These are phyloP conservation scores for Anthophora plumipes DNA, from an alignment of 2,888 invertebrate species.

Conservation along the genomic window DNA sequence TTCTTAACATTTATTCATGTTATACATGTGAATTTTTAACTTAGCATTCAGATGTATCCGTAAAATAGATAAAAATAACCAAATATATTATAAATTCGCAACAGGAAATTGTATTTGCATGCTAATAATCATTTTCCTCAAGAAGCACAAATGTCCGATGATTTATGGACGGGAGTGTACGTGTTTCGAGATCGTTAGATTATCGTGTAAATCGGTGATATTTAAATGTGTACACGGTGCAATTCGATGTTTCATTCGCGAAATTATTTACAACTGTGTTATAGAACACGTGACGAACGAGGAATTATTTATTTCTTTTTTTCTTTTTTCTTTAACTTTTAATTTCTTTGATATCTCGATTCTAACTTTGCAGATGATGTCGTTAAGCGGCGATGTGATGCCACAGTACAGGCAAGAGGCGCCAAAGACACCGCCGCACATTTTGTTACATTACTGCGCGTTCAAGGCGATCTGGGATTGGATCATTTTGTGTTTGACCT, in stretches of 20 bases:
- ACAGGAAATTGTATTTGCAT: no score
- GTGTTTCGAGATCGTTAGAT: conserved; percentile 20
- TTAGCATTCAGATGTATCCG: no score
- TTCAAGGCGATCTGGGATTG: conserved; percentile 99
- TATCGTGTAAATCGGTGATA: conserved; percentile 12
- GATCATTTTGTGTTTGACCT: conserved; percentile 99
- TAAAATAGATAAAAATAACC: no score
- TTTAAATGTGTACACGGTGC: background rate
- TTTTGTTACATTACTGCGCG: conserved; percentile 99
- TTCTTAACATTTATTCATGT: no score
- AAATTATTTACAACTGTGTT: background rate
- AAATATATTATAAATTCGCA: no score
- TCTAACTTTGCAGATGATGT: conserved; percentile 92
- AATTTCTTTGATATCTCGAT: background rate
- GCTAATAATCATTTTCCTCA: no score
- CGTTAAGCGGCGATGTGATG: conserved; percentile 98
- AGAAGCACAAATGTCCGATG: no score
- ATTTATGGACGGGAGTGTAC: no score
- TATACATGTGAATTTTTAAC: no score
- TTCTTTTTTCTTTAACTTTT: no score
- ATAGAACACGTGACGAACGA: no score
- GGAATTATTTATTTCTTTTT: no score
- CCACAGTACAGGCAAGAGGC: conserved; percentile 99
- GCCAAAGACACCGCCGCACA: conserved; percentile 99
- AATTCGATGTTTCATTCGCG: background rate